Base-by-base conservation (phyloP, 2,888 invertebrate genomes). In the Trichogramma evanescens region DNA sequence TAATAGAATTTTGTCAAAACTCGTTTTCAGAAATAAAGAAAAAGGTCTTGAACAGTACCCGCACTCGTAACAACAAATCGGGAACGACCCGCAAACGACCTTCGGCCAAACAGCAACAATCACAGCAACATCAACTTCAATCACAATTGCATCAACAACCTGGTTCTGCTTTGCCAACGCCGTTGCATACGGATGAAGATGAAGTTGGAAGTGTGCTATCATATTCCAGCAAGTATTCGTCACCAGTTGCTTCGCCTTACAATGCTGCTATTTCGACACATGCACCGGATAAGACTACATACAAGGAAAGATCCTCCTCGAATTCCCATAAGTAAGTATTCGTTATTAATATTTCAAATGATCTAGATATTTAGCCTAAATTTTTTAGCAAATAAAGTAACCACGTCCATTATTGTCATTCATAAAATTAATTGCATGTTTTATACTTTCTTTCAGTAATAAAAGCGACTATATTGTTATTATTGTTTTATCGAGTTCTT, bases 201-300 rank as follows among this genome's bases (percentile, higher is more conserved):
- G 80, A 79, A 63, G 79, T 78, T 66, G 72, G 72, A 53, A 78
- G 79, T 64, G 77, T 75, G 65, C 71, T 76, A 63, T 74, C 79
- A 59, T 74, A 76, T 65, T 79, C 81, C 49, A 83, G 82, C 74
- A 81, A 82, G 70, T 81, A 80, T 70, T 79, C 83, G 64, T 82
- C 83, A 61, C 83, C 83, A 69, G 79, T 79, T 70, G 81, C 80
- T 71, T 78, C 79, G 61, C 79, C 79, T 48, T 70, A 26, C 26
- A 26, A 26, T 26, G 63, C 70, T 66, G 66, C 66, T 64, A 67
- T 71, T 58, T 55, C 61, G 41, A 38, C 66, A 44, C 56, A 65
- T 40, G 61, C 58, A 40, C 62, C 64, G 13, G 72, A 76, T 53
- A 76, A 76, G 67, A 72, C 68, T 67, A 67, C 70, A 60, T 66